phyloP scores from a whole-genome alignment of 2,113 vertebrate genomes.

The Sorex fumeus region DNA sequence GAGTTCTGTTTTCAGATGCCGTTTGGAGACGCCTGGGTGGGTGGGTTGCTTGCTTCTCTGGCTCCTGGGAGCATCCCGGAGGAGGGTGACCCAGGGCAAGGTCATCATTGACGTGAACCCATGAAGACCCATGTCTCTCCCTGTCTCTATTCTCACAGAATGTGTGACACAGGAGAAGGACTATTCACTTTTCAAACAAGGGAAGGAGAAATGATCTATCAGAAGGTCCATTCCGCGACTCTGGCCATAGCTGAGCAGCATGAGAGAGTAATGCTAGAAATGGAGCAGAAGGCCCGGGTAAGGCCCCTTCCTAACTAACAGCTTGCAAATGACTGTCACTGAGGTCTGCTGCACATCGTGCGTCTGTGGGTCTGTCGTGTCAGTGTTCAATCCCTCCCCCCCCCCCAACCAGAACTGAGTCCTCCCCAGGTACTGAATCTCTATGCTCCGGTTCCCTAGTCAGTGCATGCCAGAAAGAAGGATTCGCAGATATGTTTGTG shows the following conservation, averaged over 20 bases:
- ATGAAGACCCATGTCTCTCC: slow-evolving; percentile 67
- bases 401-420: accelerated
- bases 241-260: slow-evolving; percentile 99
- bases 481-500: not conserved
- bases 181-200: slow-evolving; percentile 99
- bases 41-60: not conserved
- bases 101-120: not conserved
- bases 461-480: not conserved
- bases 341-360: accelerated
- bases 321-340: slow-evolving; percentile 38
- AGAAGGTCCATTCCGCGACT: slow-evolving; percentile 98
- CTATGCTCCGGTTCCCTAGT: not conserved
- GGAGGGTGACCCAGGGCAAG: not conserved
- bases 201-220: slow-evolving; percentile 99
- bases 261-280: slow-evolving; percentile 98
- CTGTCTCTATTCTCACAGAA: slow-evolving; percentile 89
- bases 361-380: not conserved
- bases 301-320: slow-evolving; percentile 73
- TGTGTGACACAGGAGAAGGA: slow-evolving; percentile 99
- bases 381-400: accelerated
- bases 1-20: no score
- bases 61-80: not conserved
- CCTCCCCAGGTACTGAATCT: not conserved
- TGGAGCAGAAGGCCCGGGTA: slow-evolving; percentile 99
- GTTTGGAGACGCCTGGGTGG: not conserved